Evolutionary conservation across 2,113 vertebrate species (phyloP).

Genomic region (Phalacrocorax aristotelis): DNA sequence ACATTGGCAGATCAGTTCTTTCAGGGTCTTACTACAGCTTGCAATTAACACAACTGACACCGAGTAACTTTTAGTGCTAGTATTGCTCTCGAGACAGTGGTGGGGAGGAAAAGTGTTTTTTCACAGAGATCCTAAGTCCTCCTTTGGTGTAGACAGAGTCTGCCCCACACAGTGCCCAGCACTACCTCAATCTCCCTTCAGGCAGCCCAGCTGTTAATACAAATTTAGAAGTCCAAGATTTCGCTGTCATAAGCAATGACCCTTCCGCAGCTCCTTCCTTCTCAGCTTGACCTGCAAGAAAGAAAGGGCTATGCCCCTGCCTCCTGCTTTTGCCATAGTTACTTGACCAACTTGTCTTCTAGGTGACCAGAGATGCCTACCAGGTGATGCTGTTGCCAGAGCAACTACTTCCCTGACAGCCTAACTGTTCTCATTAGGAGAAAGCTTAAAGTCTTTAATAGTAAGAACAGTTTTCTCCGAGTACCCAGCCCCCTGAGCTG

Average conservation of each 20-base stretch:
- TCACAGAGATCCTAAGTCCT: background rate
- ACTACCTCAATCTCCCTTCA: background rate
- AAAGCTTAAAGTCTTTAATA: background rate
- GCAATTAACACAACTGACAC: background rate
- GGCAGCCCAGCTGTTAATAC: fast-evolving
- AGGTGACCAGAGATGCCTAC: background rate
- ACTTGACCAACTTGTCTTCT: background rate
- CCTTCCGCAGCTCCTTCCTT: background rate
- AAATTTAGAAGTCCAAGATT: background rate
- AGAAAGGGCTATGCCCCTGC: fast-evolving
- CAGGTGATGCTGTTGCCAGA: background rate
- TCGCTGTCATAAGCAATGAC: background rate
- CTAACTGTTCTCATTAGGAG: background rate
- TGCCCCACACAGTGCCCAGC: fast-evolving
- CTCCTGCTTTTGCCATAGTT: background rate
- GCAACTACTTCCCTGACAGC: background rate
- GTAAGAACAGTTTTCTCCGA: background rate
- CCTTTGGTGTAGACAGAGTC: fast-evolving
- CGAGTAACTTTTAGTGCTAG: background rate
- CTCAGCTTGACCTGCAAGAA: background rate
- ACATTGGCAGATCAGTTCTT: background rate
- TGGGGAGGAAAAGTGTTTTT: background rate
- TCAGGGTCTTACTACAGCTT: background rate
- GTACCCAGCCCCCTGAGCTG: background rate
- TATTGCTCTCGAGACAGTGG: background rate